Evolutionary conservation across 2,888 invertebrate genomes (phyloP).

Genomic region (Rhagium mordax): DNA sequence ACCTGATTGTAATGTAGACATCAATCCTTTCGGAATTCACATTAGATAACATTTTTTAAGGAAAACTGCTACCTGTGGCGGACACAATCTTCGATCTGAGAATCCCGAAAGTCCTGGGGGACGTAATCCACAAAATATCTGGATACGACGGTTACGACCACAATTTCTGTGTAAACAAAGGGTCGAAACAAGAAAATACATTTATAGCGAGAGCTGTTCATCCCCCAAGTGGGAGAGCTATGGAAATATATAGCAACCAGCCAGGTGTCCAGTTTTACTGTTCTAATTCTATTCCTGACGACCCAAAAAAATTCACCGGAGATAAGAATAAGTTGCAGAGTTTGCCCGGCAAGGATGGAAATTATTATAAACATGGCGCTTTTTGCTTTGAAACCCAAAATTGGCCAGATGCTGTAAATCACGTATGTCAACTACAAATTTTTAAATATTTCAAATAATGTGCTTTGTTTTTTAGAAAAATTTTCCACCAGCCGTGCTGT

Average conservation of each 20-base stretch:
- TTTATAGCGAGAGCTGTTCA: constrained; percentile 81
- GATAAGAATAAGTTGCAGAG: constrained; percentile 43
- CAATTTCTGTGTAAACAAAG: constrained; percentile 84
- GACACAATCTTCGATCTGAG: constrained; percentile 84
- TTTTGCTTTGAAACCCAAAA: constrained; percentile 94
- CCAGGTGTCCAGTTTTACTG: constrained; percentile 95
- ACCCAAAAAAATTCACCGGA: constrained; percentile 59
- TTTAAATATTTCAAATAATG: neutral
- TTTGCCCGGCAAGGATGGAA: constrained; percentile 57
- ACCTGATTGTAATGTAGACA: no score
- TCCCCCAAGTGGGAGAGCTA: constrained; percentile 77
- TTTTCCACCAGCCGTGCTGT: constrained; percentile 82
- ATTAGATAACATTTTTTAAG: constrained; percentile 67
- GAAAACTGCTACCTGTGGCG: constrained; percentile 80
- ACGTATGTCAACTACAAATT: constrained; percentile 72
- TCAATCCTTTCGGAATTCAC: no score
- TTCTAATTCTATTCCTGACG: constrained; percentile 80
- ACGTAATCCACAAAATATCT: constrained; percentile 79
- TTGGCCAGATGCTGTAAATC: constrained; percentile 92
- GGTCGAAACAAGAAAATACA: constrained; percentile 72
- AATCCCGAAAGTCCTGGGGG: constrained; percentile 76
- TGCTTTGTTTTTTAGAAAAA: constrained; percentile 74
- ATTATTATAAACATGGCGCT: constrained; percentile 73
- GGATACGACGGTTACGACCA: constrained; percentile 83
- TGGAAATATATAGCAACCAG: constrained; percentile 87